Evolutionary conservation across 2,888 invertebrate species (phyloP).

Genomic region (Eustalomyia histrio): DNA sequence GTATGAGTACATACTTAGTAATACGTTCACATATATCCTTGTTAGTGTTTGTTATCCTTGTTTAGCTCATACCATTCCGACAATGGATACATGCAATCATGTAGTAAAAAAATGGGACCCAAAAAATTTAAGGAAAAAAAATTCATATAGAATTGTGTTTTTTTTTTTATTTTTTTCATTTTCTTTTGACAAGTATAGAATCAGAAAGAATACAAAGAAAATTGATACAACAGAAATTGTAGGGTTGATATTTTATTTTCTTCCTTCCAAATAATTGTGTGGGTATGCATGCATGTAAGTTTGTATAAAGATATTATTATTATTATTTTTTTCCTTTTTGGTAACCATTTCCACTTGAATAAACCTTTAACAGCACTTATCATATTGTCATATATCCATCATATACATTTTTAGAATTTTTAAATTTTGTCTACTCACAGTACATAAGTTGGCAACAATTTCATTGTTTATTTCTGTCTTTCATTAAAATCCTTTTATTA

Average conservation of each 20-base stretch:
- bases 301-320: not conserved
- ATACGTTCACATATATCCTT: slow-evolving; percentile 32
- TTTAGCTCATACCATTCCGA: slow-evolving; percentile 28
- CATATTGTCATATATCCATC: slow-evolving; percentile 54
- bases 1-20: slow-evolving; percentile 7
- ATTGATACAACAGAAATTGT: not conserved
- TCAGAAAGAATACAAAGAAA: slow-evolving; percentile 7
- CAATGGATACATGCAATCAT: slow-evolving; percentile 27
- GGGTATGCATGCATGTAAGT: not conserved
- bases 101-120: slow-evolving; percentile 31
- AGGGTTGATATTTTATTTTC: slow-evolving; percentile 42
- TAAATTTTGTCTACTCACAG: no score
- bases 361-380: slow-evolving; percentile 58
- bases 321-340: slow-evolving; percentile 35
- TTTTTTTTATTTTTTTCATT: slow-evolving; percentile 2
- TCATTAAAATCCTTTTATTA: not conserved
- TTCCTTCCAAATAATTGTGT: not conserved
- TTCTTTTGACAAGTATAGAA: slow-evolving; percentile 12
- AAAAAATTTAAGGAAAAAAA: slow-evolving; percentile 32
- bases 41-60: slow-evolving; percentile 59
- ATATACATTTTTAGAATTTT: slow-evolving; percentile 16
- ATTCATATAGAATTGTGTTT: not conserved
- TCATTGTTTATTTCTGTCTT: not conserved
- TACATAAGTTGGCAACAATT: not conserved
- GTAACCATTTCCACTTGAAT: slow-evolving; percentile 57